phyloP scores from a whole-genome alignment of 2,797 vertebrate species.

The Anas bahamensis region DNA sequence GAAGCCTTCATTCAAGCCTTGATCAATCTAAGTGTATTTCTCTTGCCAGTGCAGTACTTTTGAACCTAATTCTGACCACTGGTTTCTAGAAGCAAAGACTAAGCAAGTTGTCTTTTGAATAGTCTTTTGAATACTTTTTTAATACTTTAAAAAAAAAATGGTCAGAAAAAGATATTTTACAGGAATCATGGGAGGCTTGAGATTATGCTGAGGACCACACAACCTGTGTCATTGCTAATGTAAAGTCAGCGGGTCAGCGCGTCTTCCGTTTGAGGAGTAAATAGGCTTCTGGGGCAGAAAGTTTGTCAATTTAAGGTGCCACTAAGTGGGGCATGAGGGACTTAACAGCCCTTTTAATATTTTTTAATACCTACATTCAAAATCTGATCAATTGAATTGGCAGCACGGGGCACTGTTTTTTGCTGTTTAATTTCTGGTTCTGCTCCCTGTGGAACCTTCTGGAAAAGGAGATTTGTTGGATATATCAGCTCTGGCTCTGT shows the following conservation, averaged over 20 bases:
- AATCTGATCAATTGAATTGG: not conserved
- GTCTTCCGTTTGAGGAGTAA: not conserved
- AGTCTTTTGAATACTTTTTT: not conserved
- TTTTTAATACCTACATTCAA: slow-evolving; percentile 18
- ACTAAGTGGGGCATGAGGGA: not conserved
- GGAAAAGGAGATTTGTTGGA: not conserved
- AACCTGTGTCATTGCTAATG: not conserved
- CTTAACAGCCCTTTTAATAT: not conserved
- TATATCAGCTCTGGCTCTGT: not conserved
- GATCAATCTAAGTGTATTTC: not conserved
- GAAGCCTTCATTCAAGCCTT: not conserved
- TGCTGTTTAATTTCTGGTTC: not conserved
- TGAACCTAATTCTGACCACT: not conserved
- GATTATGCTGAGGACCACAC: not conserved
- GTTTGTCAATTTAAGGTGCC: not conserved
- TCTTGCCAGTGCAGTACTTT: not conserved
- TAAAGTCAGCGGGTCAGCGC: not conserved
- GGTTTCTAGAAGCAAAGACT: not conserved
- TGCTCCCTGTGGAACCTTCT: not conserved
- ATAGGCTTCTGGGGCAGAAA: not conserved
- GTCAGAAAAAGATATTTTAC: not conserved
- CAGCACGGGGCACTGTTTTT: not conserved
- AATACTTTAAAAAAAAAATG: too few relatives aligned
- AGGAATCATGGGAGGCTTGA: not conserved
- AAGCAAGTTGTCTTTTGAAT: not conserved